Conservation (phyloP, 2,113 vertebrate species). For the Xenus cinereus region DNA sequence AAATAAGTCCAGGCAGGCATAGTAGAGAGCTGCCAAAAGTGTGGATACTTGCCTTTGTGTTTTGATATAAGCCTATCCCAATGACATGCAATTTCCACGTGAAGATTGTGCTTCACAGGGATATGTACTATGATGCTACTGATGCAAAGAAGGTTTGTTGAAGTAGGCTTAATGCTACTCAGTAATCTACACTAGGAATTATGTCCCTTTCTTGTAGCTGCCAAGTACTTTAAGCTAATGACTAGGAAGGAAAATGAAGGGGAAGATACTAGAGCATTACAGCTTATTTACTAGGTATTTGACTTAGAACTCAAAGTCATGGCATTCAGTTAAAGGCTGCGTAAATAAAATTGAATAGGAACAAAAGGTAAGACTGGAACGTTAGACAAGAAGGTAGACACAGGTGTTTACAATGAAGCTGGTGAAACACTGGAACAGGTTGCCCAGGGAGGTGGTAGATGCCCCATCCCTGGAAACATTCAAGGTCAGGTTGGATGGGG, state of each 20-base stretch:
- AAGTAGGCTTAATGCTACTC: background rate
- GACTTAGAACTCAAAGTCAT: background rate
- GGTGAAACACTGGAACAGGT: background rate
- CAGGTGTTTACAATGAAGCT: fast-evolving
- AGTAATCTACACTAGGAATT: background rate
- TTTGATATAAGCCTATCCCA: background rate
- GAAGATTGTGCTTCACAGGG: background rate
- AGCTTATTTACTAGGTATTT: background rate
- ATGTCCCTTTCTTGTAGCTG: conserved; percentile 15
- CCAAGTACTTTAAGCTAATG: conserved; percentile 30
- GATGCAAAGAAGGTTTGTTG: background rate
- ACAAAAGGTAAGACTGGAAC: background rate
- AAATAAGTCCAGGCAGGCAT: background rate
- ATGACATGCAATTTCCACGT: background rate
- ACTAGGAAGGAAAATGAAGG: conserved; percentile 42
- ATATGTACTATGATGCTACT: background rate
- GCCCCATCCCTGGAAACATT: background rate
- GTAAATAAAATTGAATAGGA: background rate
- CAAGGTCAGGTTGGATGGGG: background rate
- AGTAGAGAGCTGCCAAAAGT: background rate
- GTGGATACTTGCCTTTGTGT: background rate
- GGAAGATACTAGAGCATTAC: background rate
- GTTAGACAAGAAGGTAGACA: background rate
- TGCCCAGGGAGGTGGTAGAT: background rate
- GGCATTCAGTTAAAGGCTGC: background rate